Percentiles rank a stretch among this genome's conserved stretches.
Evolutionary conservation across 2,113 vertebrate genomes (phyloP).

Genomic region (Pomatorhinus ruficollis): DNA sequence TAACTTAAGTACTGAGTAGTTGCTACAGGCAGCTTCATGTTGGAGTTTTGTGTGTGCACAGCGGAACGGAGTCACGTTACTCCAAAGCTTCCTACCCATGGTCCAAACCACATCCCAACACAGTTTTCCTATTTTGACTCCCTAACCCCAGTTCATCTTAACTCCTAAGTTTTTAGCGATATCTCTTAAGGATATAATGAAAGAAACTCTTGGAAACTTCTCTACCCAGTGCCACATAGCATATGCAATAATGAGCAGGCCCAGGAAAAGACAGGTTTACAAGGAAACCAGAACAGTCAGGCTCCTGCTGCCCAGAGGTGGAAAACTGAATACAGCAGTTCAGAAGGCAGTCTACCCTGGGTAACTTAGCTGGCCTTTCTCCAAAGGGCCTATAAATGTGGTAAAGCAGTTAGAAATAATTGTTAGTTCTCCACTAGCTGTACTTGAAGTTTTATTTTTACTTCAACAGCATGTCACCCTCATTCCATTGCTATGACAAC

Average conservation of each 20-base stretch:
- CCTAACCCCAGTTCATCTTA: neutral
- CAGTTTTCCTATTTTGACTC: neutral
- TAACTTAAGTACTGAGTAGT: neutral
- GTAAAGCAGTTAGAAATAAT: neutral
- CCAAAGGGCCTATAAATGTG: neutral
- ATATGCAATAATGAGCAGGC: rapidly evolving
- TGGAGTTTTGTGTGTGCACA: rapidly evolving
- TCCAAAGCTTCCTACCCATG: neutral
- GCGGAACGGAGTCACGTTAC: neutral
- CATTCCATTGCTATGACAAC: slow-evolving; percentile 2
- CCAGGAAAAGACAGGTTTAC: neutral
- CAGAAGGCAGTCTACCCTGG: neutral
- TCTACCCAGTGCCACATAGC: neutral
- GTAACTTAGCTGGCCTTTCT: neutral
- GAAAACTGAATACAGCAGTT: neutral
- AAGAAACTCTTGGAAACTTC: neutral
- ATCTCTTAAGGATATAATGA: neutral
- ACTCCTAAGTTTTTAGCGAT: neutral
- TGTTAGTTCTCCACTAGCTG: neutral
- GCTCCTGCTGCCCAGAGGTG: neutral
- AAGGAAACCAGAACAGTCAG: neutral
- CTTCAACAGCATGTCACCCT: neutral
- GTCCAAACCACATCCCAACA: neutral
- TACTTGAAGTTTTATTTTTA: neutral
- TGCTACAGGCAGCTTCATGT: neutral